Percentiles rank a stretch among this genome's conserved stretches.
These are phyloP conservation scores for Semotilus atromaculatus DNA, from an alignment of 2,797 vertebrate genomes.

Conservation along the genomic window DNA sequence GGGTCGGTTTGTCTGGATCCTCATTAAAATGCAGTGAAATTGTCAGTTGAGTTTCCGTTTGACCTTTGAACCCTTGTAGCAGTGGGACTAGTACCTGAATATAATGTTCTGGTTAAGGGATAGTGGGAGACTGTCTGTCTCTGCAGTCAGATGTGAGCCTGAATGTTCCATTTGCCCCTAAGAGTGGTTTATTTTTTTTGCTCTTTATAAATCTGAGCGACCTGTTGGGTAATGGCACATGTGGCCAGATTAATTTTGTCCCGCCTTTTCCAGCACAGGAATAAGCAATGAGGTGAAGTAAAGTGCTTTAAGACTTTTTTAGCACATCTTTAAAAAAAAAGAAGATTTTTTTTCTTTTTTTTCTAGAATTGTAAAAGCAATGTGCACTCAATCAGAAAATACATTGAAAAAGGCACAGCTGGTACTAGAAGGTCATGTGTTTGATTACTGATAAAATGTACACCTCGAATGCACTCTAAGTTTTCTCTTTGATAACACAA, in stretches of 20 bases:
- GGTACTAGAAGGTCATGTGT: not conserved
- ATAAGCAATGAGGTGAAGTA: not conserved
- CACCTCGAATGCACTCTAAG: not conserved
- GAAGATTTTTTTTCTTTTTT: no score
- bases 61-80: not conserved
- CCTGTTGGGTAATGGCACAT: not conserved
- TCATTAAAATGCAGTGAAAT: conserved; percentile 18
- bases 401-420: not conserved
- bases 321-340: not conserved
- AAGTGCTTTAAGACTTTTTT: not conserved
- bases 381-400: conserved; percentile 17
- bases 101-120: not conserved
- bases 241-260: not conserved
- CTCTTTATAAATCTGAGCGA: not conserved
- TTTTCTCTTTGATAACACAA: not conserved
- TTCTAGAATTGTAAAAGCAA: not conserved
- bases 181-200: not conserved
- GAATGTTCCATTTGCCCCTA: not conserved
- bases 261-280: conserved; percentile 1
- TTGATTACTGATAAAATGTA: conserved; percentile 2
- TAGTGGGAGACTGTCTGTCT: not conserved
- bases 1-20: not conserved
- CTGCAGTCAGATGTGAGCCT: not conserved
- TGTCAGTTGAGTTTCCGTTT: not conserved
- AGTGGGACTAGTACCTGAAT: not conserved